These are phyloP conservation scores for Falco peregrinus DNA, from an alignment of 2,797 vertebrate genomes.

Conservation along the genomic window DNA sequence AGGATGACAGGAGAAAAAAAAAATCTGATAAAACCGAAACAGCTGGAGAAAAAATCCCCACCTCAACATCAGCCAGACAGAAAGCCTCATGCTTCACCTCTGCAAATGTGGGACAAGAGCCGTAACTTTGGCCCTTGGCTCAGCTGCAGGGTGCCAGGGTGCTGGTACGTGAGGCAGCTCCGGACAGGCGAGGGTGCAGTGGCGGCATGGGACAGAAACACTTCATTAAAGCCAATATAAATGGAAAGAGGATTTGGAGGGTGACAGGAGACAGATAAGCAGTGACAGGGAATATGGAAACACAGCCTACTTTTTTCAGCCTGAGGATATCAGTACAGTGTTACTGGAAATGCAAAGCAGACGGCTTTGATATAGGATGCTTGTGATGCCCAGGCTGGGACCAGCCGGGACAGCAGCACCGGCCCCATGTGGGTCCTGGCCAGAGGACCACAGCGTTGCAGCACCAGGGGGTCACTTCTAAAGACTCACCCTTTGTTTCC, in stretches of 20 bases:
- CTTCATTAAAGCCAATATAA: conserved; percentile 6
- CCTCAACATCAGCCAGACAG: background rate
- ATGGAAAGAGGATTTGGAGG: conserved; percentile 39
- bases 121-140: fast-evolving
- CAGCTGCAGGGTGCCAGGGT: fast-evolving
- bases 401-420: background rate
- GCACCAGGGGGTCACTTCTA: fast-evolving
- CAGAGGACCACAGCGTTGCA: background rate
- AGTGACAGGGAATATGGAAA: background rate
- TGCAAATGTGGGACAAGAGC: background rate
- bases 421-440: background rate
- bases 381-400: background rate
- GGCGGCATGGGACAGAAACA: background rate
- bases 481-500: background rate
- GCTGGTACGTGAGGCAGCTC: fast-evolving
- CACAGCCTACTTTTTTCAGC: background rate
- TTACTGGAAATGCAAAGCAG: background rate
- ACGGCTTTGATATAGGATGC: fast-evolving
- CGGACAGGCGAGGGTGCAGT: background rate
- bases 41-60: background rate
- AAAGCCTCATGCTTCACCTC: background rate
- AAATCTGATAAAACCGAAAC: background rate
- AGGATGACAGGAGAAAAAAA: background rate
- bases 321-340: background rate
- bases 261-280: background rate